A percentile compares a stretch with the other conserved stretches of the same genome.
phyloP scores from a whole-genome alignment of 2,888 invertebrate species.

The Eupithecia centaureata region DNA sequence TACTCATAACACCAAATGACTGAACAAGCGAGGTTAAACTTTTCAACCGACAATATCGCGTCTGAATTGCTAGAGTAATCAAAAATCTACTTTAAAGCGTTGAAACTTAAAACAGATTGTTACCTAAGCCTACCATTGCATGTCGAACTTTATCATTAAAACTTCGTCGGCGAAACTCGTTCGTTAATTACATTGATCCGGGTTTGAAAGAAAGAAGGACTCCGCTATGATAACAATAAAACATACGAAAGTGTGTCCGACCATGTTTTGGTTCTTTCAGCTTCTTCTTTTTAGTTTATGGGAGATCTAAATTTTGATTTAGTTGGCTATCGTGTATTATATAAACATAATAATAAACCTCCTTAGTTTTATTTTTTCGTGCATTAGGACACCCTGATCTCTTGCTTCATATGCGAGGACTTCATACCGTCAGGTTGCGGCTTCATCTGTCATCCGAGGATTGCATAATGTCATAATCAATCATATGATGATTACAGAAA shows the following conservation, averaged over 20 bases:
- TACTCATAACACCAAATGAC: not conserved
- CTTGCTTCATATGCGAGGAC: no score
- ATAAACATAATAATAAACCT: no score
- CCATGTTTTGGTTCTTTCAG: no score
- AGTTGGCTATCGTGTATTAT: no score
- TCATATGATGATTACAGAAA: no score
- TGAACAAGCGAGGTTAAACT: not conserved
- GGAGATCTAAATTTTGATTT: no score
- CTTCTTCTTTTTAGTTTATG: no score
- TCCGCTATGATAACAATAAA: not conserved
- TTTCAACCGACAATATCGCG: not conserved
- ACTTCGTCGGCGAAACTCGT: constrained; percentile 30
- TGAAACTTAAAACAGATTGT: constrained; percentile 7
- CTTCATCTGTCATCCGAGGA: no score
- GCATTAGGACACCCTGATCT: no score
- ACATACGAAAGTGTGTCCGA: not conserved
- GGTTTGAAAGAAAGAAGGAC: not conserved
- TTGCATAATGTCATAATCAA: no score
- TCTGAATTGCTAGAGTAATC: not conserved
- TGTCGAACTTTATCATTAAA: constrained; percentile 38
- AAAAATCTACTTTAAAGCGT: constrained; percentile 4
- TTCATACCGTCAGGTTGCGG: no score
- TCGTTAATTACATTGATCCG: constrained; percentile 35
- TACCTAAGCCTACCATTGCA: constrained; percentile 28
- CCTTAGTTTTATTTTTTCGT: no score